Percentiles rank a stretch among this genome's conserved stretches.
These are phyloP conservation scores for Villa cingulata DNA, from an alignment of 2,888 invertebrate species.

Conservation along the genomic window DNA sequence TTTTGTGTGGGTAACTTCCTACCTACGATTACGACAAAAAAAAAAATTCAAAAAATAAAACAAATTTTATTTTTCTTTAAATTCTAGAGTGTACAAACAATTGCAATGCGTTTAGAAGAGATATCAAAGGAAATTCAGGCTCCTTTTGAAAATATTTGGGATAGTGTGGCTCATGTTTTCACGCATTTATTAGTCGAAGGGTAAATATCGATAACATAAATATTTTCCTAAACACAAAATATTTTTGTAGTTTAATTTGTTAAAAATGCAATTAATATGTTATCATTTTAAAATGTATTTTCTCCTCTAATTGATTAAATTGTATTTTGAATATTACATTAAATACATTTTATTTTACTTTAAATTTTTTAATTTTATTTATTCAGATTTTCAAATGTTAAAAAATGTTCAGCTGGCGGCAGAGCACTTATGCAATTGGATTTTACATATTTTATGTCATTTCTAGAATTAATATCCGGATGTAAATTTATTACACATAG, in stretches of 20 bases:
- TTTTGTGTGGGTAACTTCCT: too few species aligned
- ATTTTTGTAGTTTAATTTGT: too few species aligned
- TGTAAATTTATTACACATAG: constrained; percentile 75
- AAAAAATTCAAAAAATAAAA: too few species aligned
- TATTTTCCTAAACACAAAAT: too few species aligned
- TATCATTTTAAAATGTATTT: background rate
- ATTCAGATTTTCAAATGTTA: constrained; percentile 65
- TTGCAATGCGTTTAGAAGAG: constrained; percentile 63
- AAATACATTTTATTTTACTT: too few species aligned
- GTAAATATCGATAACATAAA: too few species aligned
- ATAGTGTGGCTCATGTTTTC: constrained; percentile 71
- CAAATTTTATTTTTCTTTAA: too few species aligned
- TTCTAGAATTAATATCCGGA: constrained; percentile 74
- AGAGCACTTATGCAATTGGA: constrained; percentile 96
- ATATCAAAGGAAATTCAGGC: constrained; percentile 56
- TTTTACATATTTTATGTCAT: constrained; percentile 85
- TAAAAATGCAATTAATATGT: too few species aligned
- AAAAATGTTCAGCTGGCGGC: constrained; percentile 92
- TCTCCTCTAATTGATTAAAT: constrained; percentile 13
- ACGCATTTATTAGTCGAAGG: constrained; percentile 87
- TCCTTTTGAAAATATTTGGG: constrained; percentile 66
- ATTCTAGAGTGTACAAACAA: constrained; percentile 44
- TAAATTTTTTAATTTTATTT: background rate
- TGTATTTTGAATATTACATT: too few species aligned
- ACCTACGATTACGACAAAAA: too few species aligned